Conservation (phyloP, 2,888 invertebrate species). For the Drosophila suboccidentalis region DNA sequence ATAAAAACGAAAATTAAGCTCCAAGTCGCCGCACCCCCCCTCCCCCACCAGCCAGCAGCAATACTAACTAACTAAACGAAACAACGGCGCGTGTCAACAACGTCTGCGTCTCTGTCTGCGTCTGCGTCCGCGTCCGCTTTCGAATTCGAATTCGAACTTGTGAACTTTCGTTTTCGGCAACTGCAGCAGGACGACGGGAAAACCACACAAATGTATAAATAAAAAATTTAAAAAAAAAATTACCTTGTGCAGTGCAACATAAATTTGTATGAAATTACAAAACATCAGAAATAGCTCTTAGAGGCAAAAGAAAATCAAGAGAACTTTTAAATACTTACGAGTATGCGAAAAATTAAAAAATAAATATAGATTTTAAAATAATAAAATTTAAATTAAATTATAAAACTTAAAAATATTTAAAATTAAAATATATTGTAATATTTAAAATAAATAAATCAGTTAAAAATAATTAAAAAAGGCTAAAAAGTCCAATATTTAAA, state of each 20-base stretch:
- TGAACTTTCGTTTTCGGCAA: constrained; percentile 73
- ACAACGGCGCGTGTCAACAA: constrained; percentile 71
- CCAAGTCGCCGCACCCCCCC: constrained; percentile 30
- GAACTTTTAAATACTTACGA: neutral
- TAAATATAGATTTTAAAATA: neutral
- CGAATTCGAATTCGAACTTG: constrained; percentile 72
- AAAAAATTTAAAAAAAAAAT: constrained; percentile 19
- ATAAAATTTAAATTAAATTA: too few species aligned
- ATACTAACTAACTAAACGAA: constrained; percentile 18
- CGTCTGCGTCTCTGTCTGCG: constrained; percentile 47
- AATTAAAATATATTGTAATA: neutral
- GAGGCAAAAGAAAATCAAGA: constrained; percentile 10
- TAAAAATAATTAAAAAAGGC: too few species aligned
- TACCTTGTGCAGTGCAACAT: constrained; percentile 31
- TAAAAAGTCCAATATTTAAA: too few species aligned
- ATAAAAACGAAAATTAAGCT: constrained; percentile 27
- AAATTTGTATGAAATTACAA: neutral
- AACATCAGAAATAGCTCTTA: constrained; percentile 2
- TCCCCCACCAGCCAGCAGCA: neutral
- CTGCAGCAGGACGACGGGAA: constrained; percentile 40
- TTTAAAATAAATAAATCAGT: constrained; percentile 3
- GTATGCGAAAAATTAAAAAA: constrained; percentile 15
- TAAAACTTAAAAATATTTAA: too few species aligned
- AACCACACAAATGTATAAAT: constrained; percentile 19
- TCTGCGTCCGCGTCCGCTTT: constrained; percentile 63